Evolutionary conservation across 2,113 vertebrate species (phyloP), one percentile per base, ranked within the genome.

Genomic region (Falcunculus frontatus): DNA sequence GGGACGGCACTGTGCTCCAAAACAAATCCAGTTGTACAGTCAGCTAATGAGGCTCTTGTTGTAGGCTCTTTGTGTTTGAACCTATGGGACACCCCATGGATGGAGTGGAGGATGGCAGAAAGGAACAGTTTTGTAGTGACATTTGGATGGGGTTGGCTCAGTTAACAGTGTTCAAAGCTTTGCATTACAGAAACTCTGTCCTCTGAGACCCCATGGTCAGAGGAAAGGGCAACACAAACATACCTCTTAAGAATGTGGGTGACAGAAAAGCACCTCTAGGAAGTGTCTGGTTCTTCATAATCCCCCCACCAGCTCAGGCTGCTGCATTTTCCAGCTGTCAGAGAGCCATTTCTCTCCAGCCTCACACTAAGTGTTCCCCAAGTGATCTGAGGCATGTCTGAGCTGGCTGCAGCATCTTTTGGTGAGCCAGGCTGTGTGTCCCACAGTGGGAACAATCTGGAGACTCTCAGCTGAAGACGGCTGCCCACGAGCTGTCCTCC

Each of bases 11-110:
- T 30, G 70, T 69, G 70, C 91, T 93, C 63, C 89, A 79, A 82
- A 96, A 87, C 78, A 93, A 87, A 82, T 69, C 62, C 57, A 25
- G 60, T 84, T 73, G 74, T 55, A 60, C 41, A 49, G 91, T 10
- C 74, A 42, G 62, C 74, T 97, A 95, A 96, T 82, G 70, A 89
- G 84, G 84, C 81, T 87, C 84, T 91, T 91, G 62, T 91, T 92
- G 76, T 55, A 79, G 47, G 41, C 62, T 94, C 69, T 92, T 94
- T 94, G 53, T 82, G 49, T 73, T 78, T 87, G 81, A 89, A 76
- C 85, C 62, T 93, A 72, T 57, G 37, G 91, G 73, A 32, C 64
- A 64, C 52, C 69, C 77, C 35, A 10, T 33, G 73, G 84, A 46
- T 84, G 87, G 79, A 89, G 50, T 77, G 55, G 53, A 78, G 77